Conservation (phyloP, 2,888 invertebrate genomes). For the Netelia melanura region DNA sequence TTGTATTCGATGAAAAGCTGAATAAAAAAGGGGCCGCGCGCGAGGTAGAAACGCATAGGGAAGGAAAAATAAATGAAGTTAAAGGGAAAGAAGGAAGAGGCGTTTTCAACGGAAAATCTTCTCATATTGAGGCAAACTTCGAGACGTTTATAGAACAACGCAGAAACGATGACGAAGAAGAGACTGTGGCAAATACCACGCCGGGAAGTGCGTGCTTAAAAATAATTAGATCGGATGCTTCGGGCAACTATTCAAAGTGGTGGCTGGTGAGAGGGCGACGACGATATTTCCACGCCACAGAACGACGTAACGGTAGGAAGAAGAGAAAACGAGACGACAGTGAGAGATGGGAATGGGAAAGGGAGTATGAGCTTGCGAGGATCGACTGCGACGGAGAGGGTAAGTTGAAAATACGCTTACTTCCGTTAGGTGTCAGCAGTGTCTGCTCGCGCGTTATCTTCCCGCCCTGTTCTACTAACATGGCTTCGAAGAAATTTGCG, state of each 20-base stretch:
- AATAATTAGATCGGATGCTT: constrained; percentile 32
- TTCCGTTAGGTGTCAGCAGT: constrained; percentile 50
- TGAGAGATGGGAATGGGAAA: background rate
- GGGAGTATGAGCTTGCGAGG: constrained; percentile 10
- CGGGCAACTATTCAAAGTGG: constrained; percentile 13
- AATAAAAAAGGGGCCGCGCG: background rate
- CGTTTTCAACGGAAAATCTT: background rate
- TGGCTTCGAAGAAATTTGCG: constrained; percentile 58
- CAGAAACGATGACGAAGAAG: background rate
- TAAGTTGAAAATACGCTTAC: constrained; percentile 63
- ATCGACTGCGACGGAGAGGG: background rate
- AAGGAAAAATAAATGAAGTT: constrained; percentile 7
- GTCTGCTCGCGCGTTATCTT: constrained; percentile 55
- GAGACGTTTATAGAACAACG: background rate
- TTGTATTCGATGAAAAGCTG: constrained; percentile 4
- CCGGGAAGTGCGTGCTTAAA: background rate
- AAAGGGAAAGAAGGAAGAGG: background rate
- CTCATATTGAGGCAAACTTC: background rate
- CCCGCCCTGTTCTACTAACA: constrained; percentile 22
- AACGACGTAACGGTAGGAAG: background rate
- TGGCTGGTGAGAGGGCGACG: background rate
- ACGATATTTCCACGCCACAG: constrained; percentile 20
- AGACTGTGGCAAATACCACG: background rate
- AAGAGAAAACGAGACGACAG: constrained; percentile 22
- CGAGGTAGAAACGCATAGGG: background rate